phyloP scores from a whole-genome alignment of 2,113 vertebrate genomes.

The Protobothrops mucrosquamatus region DNA sequence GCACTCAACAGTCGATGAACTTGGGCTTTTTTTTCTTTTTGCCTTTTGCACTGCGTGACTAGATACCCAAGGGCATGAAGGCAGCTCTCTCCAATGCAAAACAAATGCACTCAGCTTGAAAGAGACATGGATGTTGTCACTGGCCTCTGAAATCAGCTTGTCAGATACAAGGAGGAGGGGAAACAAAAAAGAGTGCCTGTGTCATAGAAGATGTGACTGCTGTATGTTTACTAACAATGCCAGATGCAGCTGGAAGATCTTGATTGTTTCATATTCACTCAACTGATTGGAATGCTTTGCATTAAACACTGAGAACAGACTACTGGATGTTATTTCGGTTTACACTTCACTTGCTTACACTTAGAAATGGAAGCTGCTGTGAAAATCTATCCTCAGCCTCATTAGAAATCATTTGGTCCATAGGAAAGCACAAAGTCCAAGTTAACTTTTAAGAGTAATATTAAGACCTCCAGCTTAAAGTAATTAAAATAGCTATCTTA shows the following conservation, averaged over 20 bases:
- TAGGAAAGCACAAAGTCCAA: background rate
- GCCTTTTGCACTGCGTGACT: constrained; percentile 29
- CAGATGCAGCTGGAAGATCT: constrained; percentile 32
- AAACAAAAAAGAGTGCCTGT: background rate
- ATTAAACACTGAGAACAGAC: background rate
- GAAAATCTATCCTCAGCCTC: background rate
- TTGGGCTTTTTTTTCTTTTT: constrained; percentile 6
- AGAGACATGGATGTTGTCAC: constrained; percentile 22
- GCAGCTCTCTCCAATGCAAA: constrained; percentile 32
- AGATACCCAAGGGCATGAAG: constrained; percentile 53
- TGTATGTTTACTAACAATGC: constrained; percentile 52
- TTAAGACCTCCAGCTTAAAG: background rate
- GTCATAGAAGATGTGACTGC: constrained; percentile 27
- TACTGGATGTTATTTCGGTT: background rate
- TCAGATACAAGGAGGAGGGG: constrained; percentile 21
- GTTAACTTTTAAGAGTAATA: background rate
- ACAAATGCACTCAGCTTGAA: constrained; percentile 54
- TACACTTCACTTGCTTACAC: background rate
- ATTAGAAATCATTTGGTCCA: background rate
- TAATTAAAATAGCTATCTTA: background rate
- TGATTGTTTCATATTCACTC: constrained; percentile 24
- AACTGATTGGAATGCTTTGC: background rate
- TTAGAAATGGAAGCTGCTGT: constrained; percentile 12
- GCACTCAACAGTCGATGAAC: constrained; percentile 46
- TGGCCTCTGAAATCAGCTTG: constrained; percentile 48